Base-by-base conservation (phyloP, 1,140 invertebrate genomes). In the Pararge aegeria region DNA sequence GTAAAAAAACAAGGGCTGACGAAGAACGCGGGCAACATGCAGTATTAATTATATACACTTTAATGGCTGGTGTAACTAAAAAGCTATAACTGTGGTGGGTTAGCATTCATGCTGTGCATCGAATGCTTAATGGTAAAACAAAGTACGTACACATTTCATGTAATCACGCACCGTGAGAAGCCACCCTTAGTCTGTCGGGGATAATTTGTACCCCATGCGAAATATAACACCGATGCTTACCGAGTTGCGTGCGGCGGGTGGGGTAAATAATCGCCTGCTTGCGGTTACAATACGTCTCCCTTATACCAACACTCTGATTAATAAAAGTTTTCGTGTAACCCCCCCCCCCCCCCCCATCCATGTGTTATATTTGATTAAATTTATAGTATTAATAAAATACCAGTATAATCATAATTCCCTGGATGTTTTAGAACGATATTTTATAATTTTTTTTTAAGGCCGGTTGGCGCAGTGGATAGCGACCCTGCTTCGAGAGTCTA, bases 171-270 rank as follows among this genome's bases (percentile, higher is more conserved):
- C 30, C 30, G 10, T 34, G 30, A 34, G 30, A 34, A 42, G 5
- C 1, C 15, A 18, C 13, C 13, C 12, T 18, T 15, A 18, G 0
- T 42, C 38, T 15, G 13, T 15, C 13, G 37, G 37, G 37, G 18
- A 15, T 42, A 42, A 42, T 42, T 42, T 42, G 38, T 42, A 18
- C 38, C 38, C 38, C 38, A 42, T 42, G 16, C 15, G 38, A 42
- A 42, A 42, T 42, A 18, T 42, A 42, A 42, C 38, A 42, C 38
- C 38, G 38, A 42, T 42, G 38, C 38, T 42, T 18, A 42, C 38
- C 13, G 5, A 18, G 13, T 3, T n/a, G n/a, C n/a, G n/a, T n/a
- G n/a, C 38, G 38, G 3, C 5, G 13, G 38, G 38, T 5, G 13
- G 38, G 38, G 38, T 0, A 42, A 13, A 18, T 42, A 42, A 42